A percentile compares a stretch with the other conserved stretches of the same genome.
Evolutionary conservation across 2,888 invertebrate genomes (phyloP).

Genomic region (Stramonita haemastoma): DNA sequence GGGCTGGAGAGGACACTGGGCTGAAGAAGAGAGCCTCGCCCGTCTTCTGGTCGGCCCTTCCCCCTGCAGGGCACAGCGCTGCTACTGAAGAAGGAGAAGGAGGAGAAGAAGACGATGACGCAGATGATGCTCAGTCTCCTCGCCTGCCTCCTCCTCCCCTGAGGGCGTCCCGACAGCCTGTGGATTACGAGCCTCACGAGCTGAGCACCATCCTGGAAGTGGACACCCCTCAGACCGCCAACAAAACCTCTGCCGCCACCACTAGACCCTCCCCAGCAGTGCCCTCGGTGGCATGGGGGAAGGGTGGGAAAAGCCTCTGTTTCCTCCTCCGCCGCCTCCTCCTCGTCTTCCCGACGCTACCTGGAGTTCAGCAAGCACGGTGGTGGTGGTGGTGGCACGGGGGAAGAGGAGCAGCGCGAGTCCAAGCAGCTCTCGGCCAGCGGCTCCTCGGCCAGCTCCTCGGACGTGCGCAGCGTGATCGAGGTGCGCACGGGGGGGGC

Average conservation of each 20-base stretch:
- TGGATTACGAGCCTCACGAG: constrained; percentile 55
- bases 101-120: not conserved
- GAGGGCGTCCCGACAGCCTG: not conserved
- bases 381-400: no score
- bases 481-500: constrained; percentile 16
- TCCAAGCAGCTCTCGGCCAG: constrained; percentile 29
- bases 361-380: constrained; percentile 26
- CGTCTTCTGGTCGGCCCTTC: not conserved
- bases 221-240: constrained; percentile 59
- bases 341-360: constrained; percentile 3
- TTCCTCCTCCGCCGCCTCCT: no score
- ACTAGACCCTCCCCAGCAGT: not conserved
- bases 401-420: not conserved
- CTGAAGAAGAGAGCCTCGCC: not conserved
- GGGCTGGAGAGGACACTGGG: not conserved
- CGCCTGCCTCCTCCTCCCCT: constrained; percentile 25
- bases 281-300: not conserved
- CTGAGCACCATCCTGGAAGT: constrained; percentile 69
- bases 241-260: not conserved
- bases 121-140: not conserved
- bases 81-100: not conserved
- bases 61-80: not conserved
- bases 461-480: constrained; percentile 29
- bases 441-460: constrained; percentile 28
- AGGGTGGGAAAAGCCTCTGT: not conserved